Evolutionary conservation across 2,113 vertebrate species (phyloP).

Genomic region (Carollia perspicillata): DNA sequence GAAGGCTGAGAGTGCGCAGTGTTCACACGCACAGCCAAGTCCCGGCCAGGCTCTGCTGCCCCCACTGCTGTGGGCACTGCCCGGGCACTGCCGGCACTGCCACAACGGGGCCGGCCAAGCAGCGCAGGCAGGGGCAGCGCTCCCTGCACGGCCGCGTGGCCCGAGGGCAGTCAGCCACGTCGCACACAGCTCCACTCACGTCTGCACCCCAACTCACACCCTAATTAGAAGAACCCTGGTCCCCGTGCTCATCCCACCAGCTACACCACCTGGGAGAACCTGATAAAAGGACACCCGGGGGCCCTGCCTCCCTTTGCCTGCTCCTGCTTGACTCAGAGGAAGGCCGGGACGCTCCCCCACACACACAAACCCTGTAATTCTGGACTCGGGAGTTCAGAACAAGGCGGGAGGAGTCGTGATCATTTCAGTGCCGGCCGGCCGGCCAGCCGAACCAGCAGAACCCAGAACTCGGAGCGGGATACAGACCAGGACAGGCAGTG

Average conservation of each 20-base stretch:
- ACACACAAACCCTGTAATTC: background rate
- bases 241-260: background rate
- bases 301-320: background rate
- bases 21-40: background rate
- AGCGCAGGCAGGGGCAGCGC: no score
- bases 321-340: rapidly evolving
- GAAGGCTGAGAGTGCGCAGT: background rate
- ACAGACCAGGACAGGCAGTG: background rate
- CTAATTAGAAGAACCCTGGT: background rate
- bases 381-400: background rate
- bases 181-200: background rate
- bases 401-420: background rate
- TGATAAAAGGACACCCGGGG: no score
- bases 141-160: no score
- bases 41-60: background rate
- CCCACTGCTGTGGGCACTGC: background rate
- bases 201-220: no score
- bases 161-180: background rate
- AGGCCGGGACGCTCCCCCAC: background rate
- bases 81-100: background rate
- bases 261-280: background rate
- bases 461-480: background rate
- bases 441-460: background rate
- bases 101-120: background rate
- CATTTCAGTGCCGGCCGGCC: background rate